A percentile compares a stretch with the other conserved stretches of the same genome.
Conservation (phyloP, 1,140 invertebrate species). For the Ostrea denselamellosa region DNA sequence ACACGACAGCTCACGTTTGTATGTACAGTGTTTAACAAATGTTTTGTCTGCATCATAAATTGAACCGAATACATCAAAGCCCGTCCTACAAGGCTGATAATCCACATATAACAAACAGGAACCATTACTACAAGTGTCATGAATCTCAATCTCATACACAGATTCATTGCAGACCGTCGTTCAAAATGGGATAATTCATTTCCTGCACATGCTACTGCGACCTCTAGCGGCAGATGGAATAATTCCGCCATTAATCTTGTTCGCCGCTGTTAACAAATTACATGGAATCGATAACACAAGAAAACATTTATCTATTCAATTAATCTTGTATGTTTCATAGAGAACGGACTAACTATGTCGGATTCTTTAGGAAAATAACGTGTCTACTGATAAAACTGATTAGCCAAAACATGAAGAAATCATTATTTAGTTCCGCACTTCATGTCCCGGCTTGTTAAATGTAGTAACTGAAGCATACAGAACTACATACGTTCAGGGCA, state of each 20-base stretch:
- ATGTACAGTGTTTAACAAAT: too few relatives aligned
- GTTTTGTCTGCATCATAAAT: too few relatives aligned
- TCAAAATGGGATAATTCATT: slow-evolving; percentile 33
- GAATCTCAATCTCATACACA: slow-evolving; percentile 2
- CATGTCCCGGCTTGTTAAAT: not conserved
- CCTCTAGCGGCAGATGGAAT: slow-evolving; percentile 17
- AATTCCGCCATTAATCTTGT: slow-evolving; percentile 38
- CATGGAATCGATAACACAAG: slow-evolving; percentile 32
- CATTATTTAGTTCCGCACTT: not conserved
- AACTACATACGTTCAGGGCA: not conserved
- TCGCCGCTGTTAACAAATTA: slow-evolving; percentile 37
- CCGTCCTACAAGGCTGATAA: not conserved
- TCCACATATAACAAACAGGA: slow-evolving; percentile 3
- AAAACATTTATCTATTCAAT: slow-evolving; percentile 39
- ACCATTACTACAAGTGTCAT: slow-evolving; percentile 28
- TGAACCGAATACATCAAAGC: not conserved
- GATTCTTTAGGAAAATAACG: slow-evolving; percentile 9
- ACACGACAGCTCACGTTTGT: too few relatives aligned
- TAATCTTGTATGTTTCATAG: slow-evolving; percentile 34
- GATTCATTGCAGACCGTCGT: slow-evolving; percentile 5
- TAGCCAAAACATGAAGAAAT: not conserved
- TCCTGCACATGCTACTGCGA: slow-evolving; percentile 16
- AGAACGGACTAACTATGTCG: slow-evolving; percentile 1
- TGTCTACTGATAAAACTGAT: not conserved
- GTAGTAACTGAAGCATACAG: not conserved